phyloP scores from a whole-genome alignment of 2,888 invertebrate species.

The Bursaphelenchus okinawaensis region DNA sequence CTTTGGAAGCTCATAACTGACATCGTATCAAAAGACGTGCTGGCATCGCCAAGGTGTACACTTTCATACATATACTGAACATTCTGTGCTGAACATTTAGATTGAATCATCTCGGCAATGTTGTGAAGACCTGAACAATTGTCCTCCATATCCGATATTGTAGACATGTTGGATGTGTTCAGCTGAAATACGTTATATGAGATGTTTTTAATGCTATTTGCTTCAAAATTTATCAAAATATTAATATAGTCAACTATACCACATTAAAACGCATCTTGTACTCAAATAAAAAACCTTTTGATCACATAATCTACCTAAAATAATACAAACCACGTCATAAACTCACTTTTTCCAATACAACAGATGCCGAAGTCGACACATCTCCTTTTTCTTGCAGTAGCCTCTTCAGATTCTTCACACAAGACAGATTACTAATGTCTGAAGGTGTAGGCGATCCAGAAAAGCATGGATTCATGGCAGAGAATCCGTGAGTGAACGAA shows the following conservation, averaged over 20 bases:
- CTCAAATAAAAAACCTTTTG: background rate
- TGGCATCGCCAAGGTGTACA: slow-evolving; percentile 1
- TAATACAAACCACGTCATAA: background rate
- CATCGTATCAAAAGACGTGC: slow-evolving; percentile 11
- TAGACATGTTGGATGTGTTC: background rate
- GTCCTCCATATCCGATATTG: background rate
- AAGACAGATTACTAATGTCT: slow-evolving; percentile 24
- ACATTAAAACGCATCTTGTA: background rate
- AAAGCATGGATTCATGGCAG: slow-evolving; percentile 1
- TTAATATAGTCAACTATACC: background rate
- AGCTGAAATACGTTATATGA: slow-evolving; percentile 10
- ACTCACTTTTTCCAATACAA: slow-evolving; percentile 7
- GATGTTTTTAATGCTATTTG: slow-evolving; percentile 3
- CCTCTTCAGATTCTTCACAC: slow-evolving; percentile 20
- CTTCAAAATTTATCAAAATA: background rate
- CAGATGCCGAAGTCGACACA: slow-evolving; percentile 1
- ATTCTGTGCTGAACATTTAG: slow-evolving; percentile 2
- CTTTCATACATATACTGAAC: slow-evolving; percentile 3
- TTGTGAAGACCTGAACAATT: background rate
- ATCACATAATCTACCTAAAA: too few relatives aligned
- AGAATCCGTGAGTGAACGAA: slow-evolving; percentile 14
- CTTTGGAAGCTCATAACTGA: background rate
- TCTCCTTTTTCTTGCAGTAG: slow-evolving; percentile 16
- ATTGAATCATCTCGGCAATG: slow-evolving; percentile 9
- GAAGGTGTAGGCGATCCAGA: slow-evolving; percentile 19